Evolutionary conservation across 2,113 vertebrate genomes (phyloP), one percentile per base, ranked within the genome.

Genomic region (Arvicanthis niloticus): DNA sequence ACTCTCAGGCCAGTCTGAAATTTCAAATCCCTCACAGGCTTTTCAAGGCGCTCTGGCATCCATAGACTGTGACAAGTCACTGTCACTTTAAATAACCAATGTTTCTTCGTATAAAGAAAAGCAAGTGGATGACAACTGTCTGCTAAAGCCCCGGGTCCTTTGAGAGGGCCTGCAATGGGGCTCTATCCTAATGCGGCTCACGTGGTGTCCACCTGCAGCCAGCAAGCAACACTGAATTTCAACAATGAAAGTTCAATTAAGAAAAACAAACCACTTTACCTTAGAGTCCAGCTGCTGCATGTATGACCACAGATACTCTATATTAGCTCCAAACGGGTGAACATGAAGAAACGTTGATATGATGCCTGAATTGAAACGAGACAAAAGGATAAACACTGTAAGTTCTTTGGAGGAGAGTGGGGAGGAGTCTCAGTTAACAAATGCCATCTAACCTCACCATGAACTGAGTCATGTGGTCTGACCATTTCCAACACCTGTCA

Each of bases 271-370:
- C 2, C 67, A 68, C 13, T 93, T 99, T 99, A 99, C 99, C 99
- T 99, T 99, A 0, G 99, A 99, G 98, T 99, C 99, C 98, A 99
- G 97, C 96, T 99, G 99, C 98, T 99, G 99, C 96, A 99, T 99
- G 95, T 99, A 99, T 3, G 99, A 99, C 99, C 99, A 99, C 77
- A 99, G 99, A 90, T 99, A 99, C 91, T 99, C 99, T 81, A 99
- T 99, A 96, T 99, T 99, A 77, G 99, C 99, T 96, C 99, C 99
- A 22, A 99, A 99, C 19, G 99, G 99, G 95, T 99, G 99, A 48
- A 99, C 99, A 1, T 99, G 99, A 88, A 99, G 99, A 98, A 99
- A 99, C 13, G 99, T 99, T 24, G 99, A 99, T 97, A 99, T 99
- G 94, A 99, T 99, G 93, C 99, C 99, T 99, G 98, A 40, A 95